phyloP scores from a whole-genome alignment of 2,888 invertebrate genomes.

The Rhogogaster chlorosoma region DNA sequence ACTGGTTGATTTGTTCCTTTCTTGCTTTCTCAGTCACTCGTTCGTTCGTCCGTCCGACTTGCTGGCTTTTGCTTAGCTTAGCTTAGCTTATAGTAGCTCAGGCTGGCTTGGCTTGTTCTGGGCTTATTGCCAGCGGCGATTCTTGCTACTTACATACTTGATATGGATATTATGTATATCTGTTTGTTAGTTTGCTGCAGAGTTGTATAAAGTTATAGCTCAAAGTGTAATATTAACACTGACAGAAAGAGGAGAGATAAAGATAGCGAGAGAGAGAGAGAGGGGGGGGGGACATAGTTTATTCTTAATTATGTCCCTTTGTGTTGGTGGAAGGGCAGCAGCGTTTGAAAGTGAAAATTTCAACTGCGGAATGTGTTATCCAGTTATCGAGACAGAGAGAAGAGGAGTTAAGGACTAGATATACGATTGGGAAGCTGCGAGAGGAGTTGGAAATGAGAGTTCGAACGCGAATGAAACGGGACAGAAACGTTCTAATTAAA shows the following conservation, averaged over 20 bases:
- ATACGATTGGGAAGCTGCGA: not conserved
- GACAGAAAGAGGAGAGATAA: not conserved
- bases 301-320: not conserved
- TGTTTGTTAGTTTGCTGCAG: not conserved
- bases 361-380: not conserved
- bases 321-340: not conserved
- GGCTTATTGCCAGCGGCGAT: slow-evolving; percentile 19
- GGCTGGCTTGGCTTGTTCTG: not conserved
- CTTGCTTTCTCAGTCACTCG: slow-evolving; percentile 40
- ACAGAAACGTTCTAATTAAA: not conserved
- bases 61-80: not conserved
- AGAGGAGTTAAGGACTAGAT: not conserved
- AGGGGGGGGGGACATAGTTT: too few relatives aligned
- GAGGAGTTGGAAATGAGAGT: not conserved
- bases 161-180: not conserved
- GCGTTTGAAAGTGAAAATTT: slow-evolving; percentile 22
- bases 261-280: not conserved
- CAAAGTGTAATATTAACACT: not conserved
- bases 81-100: not conserved
- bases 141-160: not conserved
- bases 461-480: not conserved
- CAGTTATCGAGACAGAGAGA: not conserved
- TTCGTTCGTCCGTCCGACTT: not conserved
- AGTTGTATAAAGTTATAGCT: not conserved
- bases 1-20: slow-evolving; percentile 46